A percentile compares a stretch with the other conserved stretches of the same genome.
These are phyloP conservation scores for Alauda arvensis DNA, from an alignment of 2,797 vertebrate species.

Conservation along the genomic window DNA sequence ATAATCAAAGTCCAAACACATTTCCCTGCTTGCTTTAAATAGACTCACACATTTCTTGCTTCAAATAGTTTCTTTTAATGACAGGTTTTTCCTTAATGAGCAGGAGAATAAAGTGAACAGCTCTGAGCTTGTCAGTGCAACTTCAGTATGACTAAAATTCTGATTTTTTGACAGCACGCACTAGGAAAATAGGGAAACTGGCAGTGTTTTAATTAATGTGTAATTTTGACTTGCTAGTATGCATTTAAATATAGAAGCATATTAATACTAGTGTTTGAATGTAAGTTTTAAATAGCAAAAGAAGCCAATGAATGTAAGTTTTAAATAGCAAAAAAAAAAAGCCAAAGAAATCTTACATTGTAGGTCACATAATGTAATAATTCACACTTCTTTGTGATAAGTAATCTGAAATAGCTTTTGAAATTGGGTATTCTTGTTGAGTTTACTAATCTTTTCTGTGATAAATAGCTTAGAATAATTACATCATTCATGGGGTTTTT, in stretches of 20 bases:
- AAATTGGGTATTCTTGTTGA: background rate
- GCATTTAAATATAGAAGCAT: constrained; percentile 11
- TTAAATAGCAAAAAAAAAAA: constrained; percentile 35
- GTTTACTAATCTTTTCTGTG: background rate
- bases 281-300: constrained; percentile 16
- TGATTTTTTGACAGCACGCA: constrained; percentile 10
- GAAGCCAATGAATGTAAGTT: background rate
- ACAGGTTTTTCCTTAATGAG: constrained; percentile 38
- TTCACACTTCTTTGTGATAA: background rate
- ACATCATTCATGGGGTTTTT: background rate
- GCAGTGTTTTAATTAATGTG: background rate
- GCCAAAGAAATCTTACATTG: background rate
- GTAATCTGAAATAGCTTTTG: constrained; percentile 2
- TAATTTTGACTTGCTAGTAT: background rate
- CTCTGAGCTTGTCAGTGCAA: background rate
- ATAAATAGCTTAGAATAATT: background rate
- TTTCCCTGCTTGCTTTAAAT: constrained; percentile 41
- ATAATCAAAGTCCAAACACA: constrained; percentile 65
- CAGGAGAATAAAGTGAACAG: background rate
- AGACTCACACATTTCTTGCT: constrained; percentile 1
- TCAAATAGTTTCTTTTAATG: constrained; percentile 50
- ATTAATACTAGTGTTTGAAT: background rate
- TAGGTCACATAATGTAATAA: background rate
- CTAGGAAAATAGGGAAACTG: background rate
- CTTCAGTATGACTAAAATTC: background rate